Base-by-base conservation (phyloP, 2,113 vertebrate genomes). In the Varanus komodoensis region DNA sequence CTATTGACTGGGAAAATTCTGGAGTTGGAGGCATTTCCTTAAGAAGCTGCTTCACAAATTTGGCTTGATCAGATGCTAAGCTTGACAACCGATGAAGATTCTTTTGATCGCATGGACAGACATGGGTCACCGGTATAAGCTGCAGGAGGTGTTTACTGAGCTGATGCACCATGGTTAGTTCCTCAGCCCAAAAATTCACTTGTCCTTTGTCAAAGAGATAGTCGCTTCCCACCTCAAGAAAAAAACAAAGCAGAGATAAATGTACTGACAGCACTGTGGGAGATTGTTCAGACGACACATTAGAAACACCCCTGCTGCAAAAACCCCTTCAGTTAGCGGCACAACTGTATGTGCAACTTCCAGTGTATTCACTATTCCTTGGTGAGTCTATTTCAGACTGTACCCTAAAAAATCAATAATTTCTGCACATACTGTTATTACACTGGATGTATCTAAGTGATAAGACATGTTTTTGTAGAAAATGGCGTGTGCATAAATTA, bases 151-250 rank as follows among this genome's bases (percentile, higher is more conserved):
- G 97, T 89, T 93, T 89, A 94, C 96, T 96, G 7, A 99, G 98
- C 79, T 98, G 95, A 89, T 95, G 96, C 87, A 97, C 96, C 34
- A 98, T 97, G 90, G 97, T 97, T 88, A 99, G 90, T 23, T 97
- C 97, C 97, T 99, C 99, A 0, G 97, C 98, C 99, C 99, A 99
- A 93, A 99, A 98, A 95, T 99, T 99, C 87, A 98, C 94, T 89
- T 99, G 98, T 0, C 98, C 97, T 96, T 99, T 99, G 94, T 99
- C 98, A 93, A 99, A 99, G 87, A 99, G 96, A 92, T 97, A 97
- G 92, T 99, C 97, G 0, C 97, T 98, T 90, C 98, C 98, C 74
- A 97, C 98, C 99, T 99, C 93, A 82, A 94, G 7, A 82, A 50
- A 92, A 93, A 74, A 86, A 93, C 38, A 95, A 89, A 92, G 0